Conservation (phyloP, 1,140 invertebrate genomes). For the Tetramorium simillimum region DNA sequence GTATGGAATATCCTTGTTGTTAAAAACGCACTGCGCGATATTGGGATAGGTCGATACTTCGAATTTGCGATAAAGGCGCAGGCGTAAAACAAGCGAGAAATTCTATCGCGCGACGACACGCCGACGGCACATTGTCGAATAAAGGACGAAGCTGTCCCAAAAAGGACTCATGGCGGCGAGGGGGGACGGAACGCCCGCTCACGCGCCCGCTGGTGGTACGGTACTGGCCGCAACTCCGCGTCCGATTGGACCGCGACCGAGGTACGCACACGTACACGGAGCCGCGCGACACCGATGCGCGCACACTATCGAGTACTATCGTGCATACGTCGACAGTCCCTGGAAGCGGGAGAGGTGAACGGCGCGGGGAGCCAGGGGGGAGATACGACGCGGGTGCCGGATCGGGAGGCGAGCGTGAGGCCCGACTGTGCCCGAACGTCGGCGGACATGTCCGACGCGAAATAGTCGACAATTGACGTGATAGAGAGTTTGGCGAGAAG, state of each 20-base stretch:
- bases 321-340: slow-evolving; percentile 40
- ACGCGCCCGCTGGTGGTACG: slow-evolving; percentile 50
- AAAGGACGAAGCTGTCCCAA: slow-evolving; percentile 48
- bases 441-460: slow-evolving; percentile 75
- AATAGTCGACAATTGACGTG: slow-evolving; percentile 82
- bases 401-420: slow-evolving; percentile 12
- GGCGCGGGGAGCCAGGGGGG: not conserved
- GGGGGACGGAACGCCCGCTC: too few relatives aligned
- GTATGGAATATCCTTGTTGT: slow-evolving; percentile 1
- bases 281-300: not conserved
- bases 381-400: not conserved
- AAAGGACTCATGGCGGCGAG: not conserved
- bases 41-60: slow-evolving; percentile 59
- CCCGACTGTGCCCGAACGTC: slow-evolving; percentile 68
- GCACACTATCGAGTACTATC: slow-evolving; percentile 52
- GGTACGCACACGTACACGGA: slow-evolving; percentile 28
- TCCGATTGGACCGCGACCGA: slow-evolving; percentile 67
- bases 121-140: slow-evolving; percentile 37
- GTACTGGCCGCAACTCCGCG: slow-evolving; percentile 58
- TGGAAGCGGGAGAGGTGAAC: slow-evolving; percentile 14
- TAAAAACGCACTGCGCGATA: slow-evolving; percentile 24
- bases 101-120: slow-evolving; percentile 26
- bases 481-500: slow-evolving; percentile 58
- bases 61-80: slow-evolving; percentile 55
- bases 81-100: slow-evolving; percentile 58